Percentiles rank a stretch among this genome's conserved stretches.
Evolutionary conservation across 1,140 invertebrate species (phyloP).

Genomic region (Drosophila bifasciata): DNA sequence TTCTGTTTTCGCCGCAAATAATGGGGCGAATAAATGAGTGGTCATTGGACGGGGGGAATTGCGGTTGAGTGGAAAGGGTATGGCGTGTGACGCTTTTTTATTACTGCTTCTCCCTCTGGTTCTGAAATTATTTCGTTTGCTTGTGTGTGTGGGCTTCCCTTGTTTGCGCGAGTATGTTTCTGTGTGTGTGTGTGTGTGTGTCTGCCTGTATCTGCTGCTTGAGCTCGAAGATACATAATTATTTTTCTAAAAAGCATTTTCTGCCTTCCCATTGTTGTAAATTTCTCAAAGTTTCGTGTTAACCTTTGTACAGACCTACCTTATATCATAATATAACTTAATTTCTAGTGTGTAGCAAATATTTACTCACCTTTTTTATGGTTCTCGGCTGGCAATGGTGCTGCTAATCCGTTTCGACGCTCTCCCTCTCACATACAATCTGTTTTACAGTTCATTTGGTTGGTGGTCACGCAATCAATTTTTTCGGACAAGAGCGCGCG

Average conservation of each 20-base stretch:
- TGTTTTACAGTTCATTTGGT: background rate
- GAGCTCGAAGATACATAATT: conserved; percentile 83
- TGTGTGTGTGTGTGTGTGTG: conserved; percentile 37
- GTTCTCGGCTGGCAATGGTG: background rate
- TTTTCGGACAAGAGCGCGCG: too few species aligned
- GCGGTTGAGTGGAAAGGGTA: conserved; percentile 43
- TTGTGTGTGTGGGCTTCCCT: conserved; percentile 26
- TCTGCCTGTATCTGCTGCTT: conserved; percentile 49
- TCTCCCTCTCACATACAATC: background rate
- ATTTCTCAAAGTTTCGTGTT: conserved; percentile 75
- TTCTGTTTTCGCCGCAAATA: conserved; percentile 66
- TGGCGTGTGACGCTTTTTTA: conserved; percentile 75
- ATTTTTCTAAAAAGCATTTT: conserved; percentile 84
- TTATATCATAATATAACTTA: conserved; percentile 7
- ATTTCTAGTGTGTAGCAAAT: background rate
- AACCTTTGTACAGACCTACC: conserved; percentile 6
- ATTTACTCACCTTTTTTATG: conserved; percentile 38
- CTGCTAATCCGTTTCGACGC: conserved; percentile 15
- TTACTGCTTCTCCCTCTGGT: conserved; percentile 54
- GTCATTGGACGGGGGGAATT: conserved; percentile 20
- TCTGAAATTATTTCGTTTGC: conserved; percentile 68
- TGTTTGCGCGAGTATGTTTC: conserved; percentile 24
- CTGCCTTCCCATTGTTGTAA: conserved; percentile 82
- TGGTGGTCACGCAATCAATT: conserved; percentile 51
- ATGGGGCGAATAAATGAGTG: conserved; percentile 52